Percentiles rank a stretch among this genome's conserved stretches.
phyloP scores from a whole-genome alignment of 2,888 invertebrate genomes.

The Muscina levida region DNA sequence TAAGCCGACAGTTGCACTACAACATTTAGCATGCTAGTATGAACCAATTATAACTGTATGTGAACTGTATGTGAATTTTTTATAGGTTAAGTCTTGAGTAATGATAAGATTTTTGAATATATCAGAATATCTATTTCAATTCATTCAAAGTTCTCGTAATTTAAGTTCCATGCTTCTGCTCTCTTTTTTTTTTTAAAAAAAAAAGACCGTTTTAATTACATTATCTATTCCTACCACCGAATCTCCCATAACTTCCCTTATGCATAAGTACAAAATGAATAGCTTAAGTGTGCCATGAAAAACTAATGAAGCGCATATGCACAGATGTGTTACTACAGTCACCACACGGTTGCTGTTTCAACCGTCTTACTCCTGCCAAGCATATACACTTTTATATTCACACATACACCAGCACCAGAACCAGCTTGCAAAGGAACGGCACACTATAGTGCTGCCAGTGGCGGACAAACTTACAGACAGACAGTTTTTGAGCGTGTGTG shows the following conservation, averaged over 20 bases:
- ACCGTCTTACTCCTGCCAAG: constrained; percentile 34
- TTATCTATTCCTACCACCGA: too few species aligned
- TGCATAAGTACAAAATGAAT: constrained; percentile 39
- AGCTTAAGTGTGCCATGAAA: constrained; percentile 37
- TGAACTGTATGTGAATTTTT: too few species aligned
- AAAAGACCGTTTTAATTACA: too few species aligned
- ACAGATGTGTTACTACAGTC: constrained; percentile 2
- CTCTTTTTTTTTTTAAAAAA: too few species aligned
- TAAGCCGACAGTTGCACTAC: too few species aligned
- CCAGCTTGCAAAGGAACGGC: not conserved
- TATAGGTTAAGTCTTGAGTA: too few species aligned
- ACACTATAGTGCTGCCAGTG: constrained; percentile 25
- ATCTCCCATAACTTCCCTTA: not conserved
- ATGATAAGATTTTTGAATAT: too few species aligned
- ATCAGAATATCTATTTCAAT: too few species aligned
- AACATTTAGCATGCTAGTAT: too few species aligned
- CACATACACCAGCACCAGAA: constrained; percentile 18
- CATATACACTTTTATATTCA: constrained; percentile 9
- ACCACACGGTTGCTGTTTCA: constrained; percentile 1
- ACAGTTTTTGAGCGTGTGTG: not conserved
- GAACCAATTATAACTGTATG: too few species aligned
- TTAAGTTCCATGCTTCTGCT: too few species aligned
- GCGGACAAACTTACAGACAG: not conserved
- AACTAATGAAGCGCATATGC: constrained; percentile 42
- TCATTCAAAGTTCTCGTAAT: too few species aligned